Evolutionary conservation across 2,888 invertebrate genomes (phyloP).

Genomic region (Diachrysia chrysitis): DNA sequence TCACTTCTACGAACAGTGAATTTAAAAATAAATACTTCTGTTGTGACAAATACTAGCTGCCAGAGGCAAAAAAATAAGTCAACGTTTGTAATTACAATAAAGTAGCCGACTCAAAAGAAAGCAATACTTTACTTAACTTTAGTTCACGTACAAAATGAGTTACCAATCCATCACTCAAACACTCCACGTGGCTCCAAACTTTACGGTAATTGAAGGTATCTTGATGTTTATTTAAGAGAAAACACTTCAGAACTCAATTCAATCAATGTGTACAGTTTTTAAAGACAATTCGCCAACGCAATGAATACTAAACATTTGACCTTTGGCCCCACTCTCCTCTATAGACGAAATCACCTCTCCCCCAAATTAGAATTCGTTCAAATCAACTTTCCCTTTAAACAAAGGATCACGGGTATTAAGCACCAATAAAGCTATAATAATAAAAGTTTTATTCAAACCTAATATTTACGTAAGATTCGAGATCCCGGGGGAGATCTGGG

Average conservation of each 20-base stretch:
- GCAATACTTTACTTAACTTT: not conserved
- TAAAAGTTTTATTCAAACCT: constrained; percentile 82
- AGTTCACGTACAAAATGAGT: constrained; percentile 14
- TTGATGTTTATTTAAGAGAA: constrained; percentile 37
- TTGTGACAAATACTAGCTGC: not conserved
- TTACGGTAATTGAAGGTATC: constrained; percentile 18
- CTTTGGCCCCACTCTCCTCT: constrained; percentile 18
- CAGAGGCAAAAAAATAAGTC: not conserved
- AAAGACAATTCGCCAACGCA: constrained; percentile 53
- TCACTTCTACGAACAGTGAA: not conserved
- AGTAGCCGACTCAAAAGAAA: not conserved
- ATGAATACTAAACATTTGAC: constrained; percentile 56
- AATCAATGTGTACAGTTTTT: constrained; percentile 49
- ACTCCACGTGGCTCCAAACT: constrained; percentile 30
- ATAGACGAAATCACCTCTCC: constrained; percentile 30
- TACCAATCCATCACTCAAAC: constrained; percentile 31
- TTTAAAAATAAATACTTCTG: no score
- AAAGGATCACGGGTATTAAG: constrained; percentile 66
- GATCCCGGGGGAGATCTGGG: constrained; percentile 65
- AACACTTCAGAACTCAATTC: constrained; percentile 28
- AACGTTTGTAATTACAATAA: not conserved
- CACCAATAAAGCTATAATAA: constrained; percentile 78
- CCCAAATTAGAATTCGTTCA: constrained; percentile 62
- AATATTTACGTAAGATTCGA: constrained; percentile 82
- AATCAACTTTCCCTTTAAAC: constrained; percentile 63